These are phyloP conservation scores for Bombus waltoni DNA, from an alignment of 1,140 invertebrate species.

Conservation along the genomic window DNA sequence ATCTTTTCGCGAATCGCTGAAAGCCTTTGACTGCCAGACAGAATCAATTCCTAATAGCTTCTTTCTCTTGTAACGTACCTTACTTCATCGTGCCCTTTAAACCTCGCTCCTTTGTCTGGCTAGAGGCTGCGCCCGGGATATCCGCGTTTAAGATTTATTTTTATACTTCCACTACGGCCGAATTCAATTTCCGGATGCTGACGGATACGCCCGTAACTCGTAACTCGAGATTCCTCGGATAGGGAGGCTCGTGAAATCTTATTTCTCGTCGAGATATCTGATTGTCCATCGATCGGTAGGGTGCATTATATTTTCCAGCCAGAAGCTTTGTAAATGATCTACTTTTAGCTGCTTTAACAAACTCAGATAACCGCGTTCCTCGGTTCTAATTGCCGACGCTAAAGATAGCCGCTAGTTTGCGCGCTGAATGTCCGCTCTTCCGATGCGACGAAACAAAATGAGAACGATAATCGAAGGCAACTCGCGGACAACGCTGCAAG, in stretches of 20 bases:
- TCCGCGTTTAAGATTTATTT: constrained; percentile 47
- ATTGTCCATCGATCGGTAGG: not conserved
- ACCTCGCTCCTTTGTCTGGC: not conserved
- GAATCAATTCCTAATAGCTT: constrained; percentile 52
- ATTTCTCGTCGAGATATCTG: constrained; percentile 27
- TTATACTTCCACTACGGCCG: constrained; percentile 9
- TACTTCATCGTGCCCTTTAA: constrained; percentile 18
- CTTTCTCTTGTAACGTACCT: constrained; percentile 12
- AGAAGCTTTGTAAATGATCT: not conserved
- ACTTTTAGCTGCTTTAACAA: not conserved
- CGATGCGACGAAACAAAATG: no score
- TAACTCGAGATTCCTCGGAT: constrained; percentile 28
- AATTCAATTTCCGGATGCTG: constrained; percentile 52
- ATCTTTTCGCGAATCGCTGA: not conserved
- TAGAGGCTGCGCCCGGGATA: not conserved
- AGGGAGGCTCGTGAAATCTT: constrained; percentile 12
- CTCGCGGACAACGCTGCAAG: no score
- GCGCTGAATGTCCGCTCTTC: no score
- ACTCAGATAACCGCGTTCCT: no score
- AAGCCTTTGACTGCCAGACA: constrained; percentile 32
- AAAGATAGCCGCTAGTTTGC: not conserved
- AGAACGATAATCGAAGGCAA: no score
- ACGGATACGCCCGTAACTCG: constrained; percentile 44
- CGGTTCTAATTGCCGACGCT: not conserved
- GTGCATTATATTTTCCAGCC: not conserved